These are phyloP conservation scores for Muscidifurax raptorellus DNA, from an alignment of 1,140 invertebrate genomes.

Conservation along the genomic window DNA sequence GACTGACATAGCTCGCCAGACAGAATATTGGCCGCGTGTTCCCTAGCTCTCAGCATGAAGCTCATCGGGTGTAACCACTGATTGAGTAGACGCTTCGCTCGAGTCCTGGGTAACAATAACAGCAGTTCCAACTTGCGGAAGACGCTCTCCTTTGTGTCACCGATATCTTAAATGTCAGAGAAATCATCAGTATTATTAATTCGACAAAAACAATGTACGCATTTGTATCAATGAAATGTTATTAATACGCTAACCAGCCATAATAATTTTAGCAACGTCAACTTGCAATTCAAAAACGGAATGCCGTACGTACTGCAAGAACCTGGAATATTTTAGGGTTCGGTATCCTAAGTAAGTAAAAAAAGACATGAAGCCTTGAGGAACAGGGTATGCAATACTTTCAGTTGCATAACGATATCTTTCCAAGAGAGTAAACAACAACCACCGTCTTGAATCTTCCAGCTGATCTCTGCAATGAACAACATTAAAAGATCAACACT, in stretches of 20 bases:
- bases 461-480: conserved; percentile 82
- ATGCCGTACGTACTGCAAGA: conserved; percentile 86
- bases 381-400: conserved; percentile 87
- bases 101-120: conserved; percentile 83
- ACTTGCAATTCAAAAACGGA: conserved; percentile 90
- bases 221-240: too few relatives aligned
- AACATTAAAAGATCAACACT: too few relatives aligned
- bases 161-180: conserved; percentile 77
- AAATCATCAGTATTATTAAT: conserved; percentile 19
- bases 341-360: conserved; percentile 89
- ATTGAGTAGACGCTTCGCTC: conserved; percentile 85
- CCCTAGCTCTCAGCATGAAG: conserved; percentile 84
- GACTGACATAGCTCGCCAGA: conserved; percentile 78
- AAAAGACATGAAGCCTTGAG: conserved; percentile 90
- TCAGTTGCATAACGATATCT: conserved; percentile 86
- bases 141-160: conserved; percentile 80
- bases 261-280: conserved; percentile 89
- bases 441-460: conserved; percentile 79
- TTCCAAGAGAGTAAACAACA: conserved; percentile 84
- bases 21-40: conserved; percentile 86
- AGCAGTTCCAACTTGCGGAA: conserved; percentile 84
- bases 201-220: neutral
- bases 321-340: conserved; percentile 83
- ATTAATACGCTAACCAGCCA: conserved; percentile 79
- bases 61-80: conserved; percentile 87